These are phyloP conservation scores for Dolichallabes microphthalmus DNA, from an alignment of 2,113 vertebrate species.

Conservation along the genomic window DNA sequence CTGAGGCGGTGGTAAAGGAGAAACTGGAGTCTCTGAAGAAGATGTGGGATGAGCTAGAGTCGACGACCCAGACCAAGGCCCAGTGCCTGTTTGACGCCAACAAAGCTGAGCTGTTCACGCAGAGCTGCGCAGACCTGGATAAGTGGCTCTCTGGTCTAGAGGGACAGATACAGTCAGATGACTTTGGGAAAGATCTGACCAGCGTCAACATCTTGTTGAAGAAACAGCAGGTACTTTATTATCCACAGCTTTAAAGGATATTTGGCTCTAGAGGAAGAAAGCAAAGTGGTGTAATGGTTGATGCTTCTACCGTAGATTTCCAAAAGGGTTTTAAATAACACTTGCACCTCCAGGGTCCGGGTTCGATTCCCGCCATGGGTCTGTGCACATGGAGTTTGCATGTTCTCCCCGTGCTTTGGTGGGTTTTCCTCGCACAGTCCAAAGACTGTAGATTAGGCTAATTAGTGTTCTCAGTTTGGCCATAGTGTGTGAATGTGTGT, in stretches of 20 bases:
- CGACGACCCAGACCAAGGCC: conserved; percentile 93
- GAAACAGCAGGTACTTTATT: conserved; percentile 86
- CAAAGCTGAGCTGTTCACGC: conserved; percentile 94
- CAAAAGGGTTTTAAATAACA: not conserved
- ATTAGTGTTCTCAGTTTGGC: too few species aligned
- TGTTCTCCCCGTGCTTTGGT: too few species aligned
- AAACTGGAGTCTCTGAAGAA: conserved; percentile 82
- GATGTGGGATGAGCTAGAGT: conserved; percentile 92
- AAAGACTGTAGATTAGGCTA: too few species aligned
- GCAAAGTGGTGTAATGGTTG: not conserved
- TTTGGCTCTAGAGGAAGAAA: not conserved
- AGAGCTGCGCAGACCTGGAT: conserved; percentile 93
- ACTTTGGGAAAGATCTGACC: conserved; percentile 95
- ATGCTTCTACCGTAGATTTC: not conserved
- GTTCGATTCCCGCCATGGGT: too few species aligned
- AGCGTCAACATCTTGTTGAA: conserved; percentile 96
- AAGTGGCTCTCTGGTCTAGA: conserved; percentile 90
- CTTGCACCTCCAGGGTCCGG: too few species aligned
- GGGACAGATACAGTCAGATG: conserved; percentile 91
- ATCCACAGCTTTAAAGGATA: not conserved
- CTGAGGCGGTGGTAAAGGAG: conserved; percentile 83
- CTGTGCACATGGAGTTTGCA: too few species aligned
- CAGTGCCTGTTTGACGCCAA: conserved; percentile 96
- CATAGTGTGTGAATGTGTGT: too few species aligned
- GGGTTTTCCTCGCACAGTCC: too few species aligned